Conservation (phyloP, 2,797 vertebrate genomes). For the Molossus molossus region DNA sequence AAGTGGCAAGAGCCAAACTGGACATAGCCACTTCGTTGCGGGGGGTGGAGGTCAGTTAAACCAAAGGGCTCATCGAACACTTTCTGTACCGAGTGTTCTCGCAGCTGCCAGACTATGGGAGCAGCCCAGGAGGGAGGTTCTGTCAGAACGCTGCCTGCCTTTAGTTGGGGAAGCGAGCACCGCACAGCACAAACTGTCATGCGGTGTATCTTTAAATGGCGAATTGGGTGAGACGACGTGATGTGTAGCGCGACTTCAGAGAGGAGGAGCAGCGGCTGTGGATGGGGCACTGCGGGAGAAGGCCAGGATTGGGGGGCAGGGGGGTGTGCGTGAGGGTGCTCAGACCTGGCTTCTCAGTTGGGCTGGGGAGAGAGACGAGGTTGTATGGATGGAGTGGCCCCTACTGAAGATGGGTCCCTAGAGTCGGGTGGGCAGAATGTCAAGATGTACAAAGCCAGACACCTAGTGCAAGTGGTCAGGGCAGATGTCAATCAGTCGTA, state of each 20-base stretch:
- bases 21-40: background rate
- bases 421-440: background rate
- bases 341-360: background rate
- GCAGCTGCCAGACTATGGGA: background rate
- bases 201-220: background rate
- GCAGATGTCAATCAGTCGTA: background rate
- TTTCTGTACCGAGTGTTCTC: background rate
- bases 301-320: background rate
- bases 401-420: background rate
- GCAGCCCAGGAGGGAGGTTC: background rate
- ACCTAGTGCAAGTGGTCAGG: background rate
- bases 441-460: background rate
- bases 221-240: background rate
- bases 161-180: background rate
- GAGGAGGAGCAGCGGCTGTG: background rate
- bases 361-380: background rate
- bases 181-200: background rate
- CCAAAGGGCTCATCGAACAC: background rate
- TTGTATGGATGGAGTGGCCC: background rate
- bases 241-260: background rate
- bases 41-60: background rate
- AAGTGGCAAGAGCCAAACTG: constrained; percentile 48
- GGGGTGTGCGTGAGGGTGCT: background rate
- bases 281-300: background rate
- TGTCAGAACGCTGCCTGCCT: background rate